Base-by-base conservation (phyloP, 2,888 invertebrate genomes). In the Empis stercorea region DNA sequence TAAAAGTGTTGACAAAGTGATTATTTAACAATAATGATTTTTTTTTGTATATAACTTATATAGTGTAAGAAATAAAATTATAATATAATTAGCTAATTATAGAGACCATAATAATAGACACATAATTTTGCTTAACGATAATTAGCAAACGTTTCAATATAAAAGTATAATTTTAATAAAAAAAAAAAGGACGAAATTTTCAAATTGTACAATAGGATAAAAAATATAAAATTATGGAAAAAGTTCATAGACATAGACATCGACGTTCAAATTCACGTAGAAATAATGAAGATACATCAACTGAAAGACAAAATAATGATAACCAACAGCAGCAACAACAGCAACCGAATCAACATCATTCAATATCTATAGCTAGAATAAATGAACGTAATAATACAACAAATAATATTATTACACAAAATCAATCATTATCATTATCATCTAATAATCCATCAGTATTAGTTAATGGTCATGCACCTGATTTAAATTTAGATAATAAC, bases 211-310 rank as follows among this genome's bases (percentile, higher is more conserved):
- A 27, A 20, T 4, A 27, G 23, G 23, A 27, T 27, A 27, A 27
- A 13, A n/a, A 7, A n/a, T 32, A n/a, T 4, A 27, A 51, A 45
- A 53, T 48, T 43, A 68, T 68, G 67, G 69, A 69, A 54, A 69
- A 68, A 61, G 66, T 69, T 55, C 69, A 69, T 60, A 65, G 65
- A 49, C 66, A 66, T 57, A 65, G 65, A 50, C 64, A 64, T 53
- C 63, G 67, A 47, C 65, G 67, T 49, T 59, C 63, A 11, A 62
- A 61, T 50, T 62, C 64, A 23, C 61, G 66, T 39, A 62, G 65
- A 52, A 61, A 63, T 36, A 53, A 62, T 51, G 62, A 61, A 37
- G 53, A 52, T 52, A 54, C 48, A 46, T 61, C 59, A 20, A 50
- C 50, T 30, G 57, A 54, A 42, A 53, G 50, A 44, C 59, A 48